Base-by-base conservation (phyloP, 2,888 invertebrate species). In the Iphiclides podalirius region DNA sequence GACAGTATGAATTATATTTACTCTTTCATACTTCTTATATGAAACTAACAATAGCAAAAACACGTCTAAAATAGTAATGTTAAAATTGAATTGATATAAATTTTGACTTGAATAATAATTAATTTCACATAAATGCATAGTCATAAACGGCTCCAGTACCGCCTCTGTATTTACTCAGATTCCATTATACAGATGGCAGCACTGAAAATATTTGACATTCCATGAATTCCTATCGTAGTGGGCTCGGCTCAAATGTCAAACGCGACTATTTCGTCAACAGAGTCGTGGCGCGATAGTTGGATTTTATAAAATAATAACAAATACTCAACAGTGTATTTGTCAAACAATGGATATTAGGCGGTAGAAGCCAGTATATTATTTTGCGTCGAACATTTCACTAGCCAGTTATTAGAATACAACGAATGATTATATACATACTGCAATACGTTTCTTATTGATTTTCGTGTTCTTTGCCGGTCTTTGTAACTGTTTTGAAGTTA, bases 201-300 rank as follows among this genome's bases (percentile, higher is more conserved):
- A 90, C 90, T 90, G 90, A 90, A 86, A 91, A 91, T 92, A 91
- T 90, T 91, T 92, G 88, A 89, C 90, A 92, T 92, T 90, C 92
- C 90, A 67, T 67, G 79, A 89, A 92, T 92, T 90, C 92, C 91
- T 71, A 82, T 78, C 83, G 89, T 89, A 85, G 90, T 91, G 91
- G 91, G 91, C 91, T 91, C 91, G 91, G 91, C 91, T 90, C 90
- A 92, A 92, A 92, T 92, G 92, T 92, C 91, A 92, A 92, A 92
- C 91, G 90, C 81, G 79, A 86, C 85, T 89, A 89, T 89, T 89
- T 89, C 89, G 85, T 89, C 89, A 89, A 89, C 87, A 88, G 87
- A 83, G 76, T 75, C 81, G 84, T 81, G 81, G 84, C 84, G 87
- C 82, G 86, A 74, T 82, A 87, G 87, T 83, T 86, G 88, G 79